A percentile compares a stretch with the other conserved stretches of the same genome.
These are phyloP conservation scores for Mallotus villosus DNA, from an alignment of 2,797 vertebrate species.

Conservation along the genomic window DNA sequence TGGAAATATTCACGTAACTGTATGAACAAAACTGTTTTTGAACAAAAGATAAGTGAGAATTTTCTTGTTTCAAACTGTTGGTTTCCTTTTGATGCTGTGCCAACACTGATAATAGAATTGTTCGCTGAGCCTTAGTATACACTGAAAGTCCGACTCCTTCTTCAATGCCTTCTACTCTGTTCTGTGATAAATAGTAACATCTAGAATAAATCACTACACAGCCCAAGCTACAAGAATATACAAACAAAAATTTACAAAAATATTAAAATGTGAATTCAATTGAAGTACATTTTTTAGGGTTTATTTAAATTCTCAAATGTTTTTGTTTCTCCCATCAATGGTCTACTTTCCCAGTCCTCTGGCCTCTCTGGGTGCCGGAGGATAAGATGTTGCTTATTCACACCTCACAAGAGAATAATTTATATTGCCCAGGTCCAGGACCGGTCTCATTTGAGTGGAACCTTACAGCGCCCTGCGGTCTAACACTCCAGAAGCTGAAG, in stretches of 20 bases:
- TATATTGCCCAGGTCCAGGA: slow-evolving; percentile 66
- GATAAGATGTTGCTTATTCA: slow-evolving; percentile 50
- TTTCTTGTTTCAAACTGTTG: not conserved
- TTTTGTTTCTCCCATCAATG: slow-evolving; percentile 48
- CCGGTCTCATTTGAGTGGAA: slow-evolving; percentile 66
- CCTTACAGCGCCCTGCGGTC: slow-evolving; percentile 65
- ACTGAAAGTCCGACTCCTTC: not conserved
- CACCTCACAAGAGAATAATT: slow-evolving; percentile 71
- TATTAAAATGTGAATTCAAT: slow-evolving; percentile 22
- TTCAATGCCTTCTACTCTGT: not conserved
- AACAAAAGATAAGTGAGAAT: not conserved
- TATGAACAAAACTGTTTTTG: not conserved
- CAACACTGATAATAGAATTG: not conserved
- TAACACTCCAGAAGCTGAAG: slow-evolving; percentile 59
- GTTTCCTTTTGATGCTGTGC: not conserved
- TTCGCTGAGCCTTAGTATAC: not conserved
- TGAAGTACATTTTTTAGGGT: slow-evolving; percentile 8
- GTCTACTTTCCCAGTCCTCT: slow-evolving; percentile 54
- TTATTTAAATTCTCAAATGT: slow-evolving; percentile 19
- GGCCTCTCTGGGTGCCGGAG: slow-evolving; percentile 34
- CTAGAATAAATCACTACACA: not conserved
- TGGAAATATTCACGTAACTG: slow-evolving; percentile 3
- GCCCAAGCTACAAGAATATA: not conserved
- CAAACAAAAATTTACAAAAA: no score
- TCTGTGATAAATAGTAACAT: slow-evolving; percentile 4